Evolutionary conservation across 2,888 invertebrate genomes (phyloP).

Genomic region (Disparrhopalites patrizii): DNA sequence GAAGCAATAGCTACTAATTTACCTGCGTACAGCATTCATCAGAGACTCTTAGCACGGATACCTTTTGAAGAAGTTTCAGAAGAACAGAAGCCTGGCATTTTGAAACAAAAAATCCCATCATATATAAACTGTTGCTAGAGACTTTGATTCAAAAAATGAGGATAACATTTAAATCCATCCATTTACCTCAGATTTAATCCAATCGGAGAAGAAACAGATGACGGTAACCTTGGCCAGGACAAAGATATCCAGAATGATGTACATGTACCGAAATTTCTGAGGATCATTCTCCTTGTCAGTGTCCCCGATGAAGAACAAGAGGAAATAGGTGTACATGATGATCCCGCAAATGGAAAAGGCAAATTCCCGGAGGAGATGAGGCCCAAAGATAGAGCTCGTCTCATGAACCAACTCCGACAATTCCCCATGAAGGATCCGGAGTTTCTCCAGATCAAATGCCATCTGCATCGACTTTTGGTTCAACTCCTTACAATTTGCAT

Average conservation of each 20-base stretch:
- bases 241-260: constrained; percentile 33
- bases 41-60: constrained; percentile 26
- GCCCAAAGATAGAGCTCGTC: constrained; percentile 41
- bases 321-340: constrained; percentile 37
- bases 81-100: constrained; percentile 24
- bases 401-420: constrained; percentile 29
- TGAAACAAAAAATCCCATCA: constrained; percentile 10
- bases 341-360: constrained; percentile 33
- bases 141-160: neutral
- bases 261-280: constrained; percentile 29
- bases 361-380: constrained; percentile 40
- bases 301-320: constrained; percentile 24
- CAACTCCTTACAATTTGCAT: constrained; percentile 3
- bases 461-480: constrained; percentile 28
- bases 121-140: neutral
- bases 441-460: constrained; percentile 37
- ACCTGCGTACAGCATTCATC: constrained; percentile 32
- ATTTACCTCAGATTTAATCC: constrained; percentile 33
- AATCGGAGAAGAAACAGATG: constrained; percentile 33
- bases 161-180: no score
- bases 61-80: constrained; percentile 31
- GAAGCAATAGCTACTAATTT: neutral
- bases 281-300: constrained; percentile 6
- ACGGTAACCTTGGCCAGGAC: constrained; percentile 31
- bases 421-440: constrained; percentile 40